phyloP scores from a whole-genome alignment of 2,113 vertebrate genomes.

The Pandion haliaetus region DNA sequence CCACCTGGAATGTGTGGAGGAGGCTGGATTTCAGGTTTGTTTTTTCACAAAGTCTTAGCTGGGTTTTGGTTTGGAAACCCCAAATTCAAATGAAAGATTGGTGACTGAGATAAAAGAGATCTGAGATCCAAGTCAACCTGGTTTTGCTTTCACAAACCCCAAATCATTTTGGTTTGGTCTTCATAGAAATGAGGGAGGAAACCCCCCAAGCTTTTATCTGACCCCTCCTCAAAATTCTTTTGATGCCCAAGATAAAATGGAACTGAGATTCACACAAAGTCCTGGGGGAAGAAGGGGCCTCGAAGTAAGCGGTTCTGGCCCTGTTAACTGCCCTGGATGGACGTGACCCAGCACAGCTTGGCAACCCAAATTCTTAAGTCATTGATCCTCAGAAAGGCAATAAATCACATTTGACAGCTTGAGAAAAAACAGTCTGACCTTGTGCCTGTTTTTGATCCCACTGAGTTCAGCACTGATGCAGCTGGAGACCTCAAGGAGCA shows the following conservation, averaged over 20 bases:
- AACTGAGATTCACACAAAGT: neutral
- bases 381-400: slow-evolving; percentile 22
- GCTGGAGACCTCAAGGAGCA: neutral
- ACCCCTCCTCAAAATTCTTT: slow-evolving; percentile 47
- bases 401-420: slow-evolving; percentile 46
- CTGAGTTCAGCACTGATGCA: neutral
- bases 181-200: slow-evolving; percentile 29
- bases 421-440: neutral
- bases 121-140: neutral
- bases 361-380: neutral
- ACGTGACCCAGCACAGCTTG: neutral
- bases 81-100: slow-evolving; percentile 45
- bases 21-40: slow-evolving; percentile 31
- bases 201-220: slow-evolving; percentile 41
- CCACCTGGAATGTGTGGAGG: slow-evolving; percentile 54
- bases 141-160: slow-evolving; percentile 5
- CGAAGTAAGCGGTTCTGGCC: neutral
- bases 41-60: neutral
- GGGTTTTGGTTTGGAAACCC: slow-evolving; percentile 62
- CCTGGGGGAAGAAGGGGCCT: neutral
- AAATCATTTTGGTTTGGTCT: slow-evolving; percentile 22
- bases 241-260: slow-evolving; percentile 31
- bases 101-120: slow-evolving; percentile 55
- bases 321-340: neutral
- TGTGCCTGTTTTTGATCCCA: neutral